Evolutionary conservation across 2,888 invertebrate species (phyloP).

Genomic region (Arrhopalites spinosus): DNA sequence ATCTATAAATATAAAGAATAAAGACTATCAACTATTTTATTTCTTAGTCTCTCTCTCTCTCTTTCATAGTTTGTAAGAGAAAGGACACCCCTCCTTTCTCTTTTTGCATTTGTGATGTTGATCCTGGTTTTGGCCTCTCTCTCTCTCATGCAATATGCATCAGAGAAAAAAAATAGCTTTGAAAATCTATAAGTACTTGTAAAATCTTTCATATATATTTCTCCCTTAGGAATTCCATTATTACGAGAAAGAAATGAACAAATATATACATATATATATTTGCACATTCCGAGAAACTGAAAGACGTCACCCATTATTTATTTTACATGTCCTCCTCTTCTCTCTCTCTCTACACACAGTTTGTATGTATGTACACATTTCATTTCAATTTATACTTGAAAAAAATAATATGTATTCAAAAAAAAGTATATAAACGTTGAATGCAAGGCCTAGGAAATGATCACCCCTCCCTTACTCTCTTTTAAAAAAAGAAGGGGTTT

Average conservation of each 20-base stretch:
- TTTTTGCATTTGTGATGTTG: conserved; percentile 15
- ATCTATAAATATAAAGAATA: background rate
- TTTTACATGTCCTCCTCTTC: background rate
- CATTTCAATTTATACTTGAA: background rate
- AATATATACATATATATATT: background rate
- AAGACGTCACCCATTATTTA: conserved; percentile 29
- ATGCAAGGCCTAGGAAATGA: no score
- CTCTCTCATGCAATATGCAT: conserved; percentile 22
- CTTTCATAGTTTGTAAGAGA: background rate
- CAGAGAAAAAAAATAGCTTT: conserved; percentile 25
- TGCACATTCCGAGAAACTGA: conserved; percentile 16
- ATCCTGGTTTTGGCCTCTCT: conserved; percentile 15
- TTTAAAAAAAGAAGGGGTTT: background rate
- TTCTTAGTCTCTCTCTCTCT: background rate
- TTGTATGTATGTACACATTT: background rate
- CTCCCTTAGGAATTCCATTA: conserved; percentile 18
- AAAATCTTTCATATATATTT: conserved; percentile 21
- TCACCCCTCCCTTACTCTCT: background rate
- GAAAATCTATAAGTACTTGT: conserved; percentile 23
- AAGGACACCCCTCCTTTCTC: background rate
- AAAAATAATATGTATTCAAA: conserved; percentile 1
- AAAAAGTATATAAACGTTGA: background rate
- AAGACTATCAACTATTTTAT: no score
- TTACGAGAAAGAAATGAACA: conserved; percentile 23
- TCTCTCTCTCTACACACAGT: background rate